Evolutionary conservation across 1,140 invertebrate species (phyloP), one percentile per base, ranked within the genome.

Genomic region (Psix sp.): DNA sequence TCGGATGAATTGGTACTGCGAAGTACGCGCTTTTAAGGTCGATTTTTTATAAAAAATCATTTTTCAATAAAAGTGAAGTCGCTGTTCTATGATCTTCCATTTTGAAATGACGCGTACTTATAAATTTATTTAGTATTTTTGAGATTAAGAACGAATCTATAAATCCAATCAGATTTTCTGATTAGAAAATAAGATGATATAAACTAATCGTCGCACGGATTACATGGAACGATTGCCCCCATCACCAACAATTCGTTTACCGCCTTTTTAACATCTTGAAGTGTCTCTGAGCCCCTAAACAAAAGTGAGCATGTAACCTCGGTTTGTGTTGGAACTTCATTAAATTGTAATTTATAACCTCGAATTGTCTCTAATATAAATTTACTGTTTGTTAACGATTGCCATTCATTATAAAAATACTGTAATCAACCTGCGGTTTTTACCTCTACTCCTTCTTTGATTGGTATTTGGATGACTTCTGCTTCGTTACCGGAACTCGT

Each of bases 61-160:
- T 14, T 42, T 38, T 21, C 4, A 51, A 68, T 17, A 62, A 42
- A 9, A 63, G 51, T 2, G 26, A 2, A 2, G 31, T 29, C 16
- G 42, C 72, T 21, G 57, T 65, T 42, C 36, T 36, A 13, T 24
- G 1, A 38, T 75, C 66, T 54, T 75, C 72, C 46, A 75, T 63
- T 49, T 75, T 75, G 20, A 74, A 74, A 40, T 68, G 71, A n/a
- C 45, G 0, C 1, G 21, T 36, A 5, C 14, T n/a, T 0, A 74
- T 26, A 29, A 51, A 63, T 7, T 31, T 14, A 26, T 66, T 59
- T 11, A 73, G 39, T 16, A 17, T 15, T n/a, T 59, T 59, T 73
- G 5, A 74, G 39, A 39, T 74, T 62, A 6, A 72, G n/a, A 5
- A 72, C 51, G 33, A 65, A 72, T 42, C 51, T 45, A 39, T 31